phyloP scores from a whole-genome alignment of 2,797 vertebrate species.

The Anas flavirostris region DNA sequence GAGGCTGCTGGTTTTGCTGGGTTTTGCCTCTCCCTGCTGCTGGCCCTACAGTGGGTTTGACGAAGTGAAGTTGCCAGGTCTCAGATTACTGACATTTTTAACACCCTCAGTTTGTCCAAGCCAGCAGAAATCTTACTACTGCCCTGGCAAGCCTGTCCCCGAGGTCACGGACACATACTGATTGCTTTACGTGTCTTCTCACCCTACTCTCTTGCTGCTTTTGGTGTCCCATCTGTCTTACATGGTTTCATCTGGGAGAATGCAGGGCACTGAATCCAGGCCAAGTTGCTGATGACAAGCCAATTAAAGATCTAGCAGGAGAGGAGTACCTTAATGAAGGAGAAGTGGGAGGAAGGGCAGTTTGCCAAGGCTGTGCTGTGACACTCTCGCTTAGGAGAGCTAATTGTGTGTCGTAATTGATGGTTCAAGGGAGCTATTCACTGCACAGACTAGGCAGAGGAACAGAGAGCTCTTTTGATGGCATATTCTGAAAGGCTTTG shows the following conservation, averaged over 20 bases:
- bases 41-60: neutral
- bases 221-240: constrained; percentile 16
- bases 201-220: neutral
- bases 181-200: neutral
- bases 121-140: neutral
- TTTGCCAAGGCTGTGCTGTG: constrained; percentile 26
- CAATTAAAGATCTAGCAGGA: constrained; percentile 42
- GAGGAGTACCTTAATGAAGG: constrained; percentile 45
- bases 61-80: neutral
- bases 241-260: constrained; percentile 12
- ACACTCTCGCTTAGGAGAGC: neutral
- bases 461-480: neutral
- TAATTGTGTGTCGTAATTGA: constrained; percentile 25
- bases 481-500: neutral
- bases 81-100: neutral
- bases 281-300: constrained; percentile 45
- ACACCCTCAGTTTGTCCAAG: neutral
- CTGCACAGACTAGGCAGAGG: neutral
- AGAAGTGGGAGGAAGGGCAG: constrained; percentile 46
- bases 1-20: neutral
- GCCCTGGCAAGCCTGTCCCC: neutral
- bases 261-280: neutral
- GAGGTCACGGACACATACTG: fast-evolving
- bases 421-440: neutral
- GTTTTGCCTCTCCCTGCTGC: neutral